These are phyloP conservation scores for Dicyrtoma fusca DNA, from an alignment of 2,888 invertebrate genomes.

Conservation along the genomic window DNA sequence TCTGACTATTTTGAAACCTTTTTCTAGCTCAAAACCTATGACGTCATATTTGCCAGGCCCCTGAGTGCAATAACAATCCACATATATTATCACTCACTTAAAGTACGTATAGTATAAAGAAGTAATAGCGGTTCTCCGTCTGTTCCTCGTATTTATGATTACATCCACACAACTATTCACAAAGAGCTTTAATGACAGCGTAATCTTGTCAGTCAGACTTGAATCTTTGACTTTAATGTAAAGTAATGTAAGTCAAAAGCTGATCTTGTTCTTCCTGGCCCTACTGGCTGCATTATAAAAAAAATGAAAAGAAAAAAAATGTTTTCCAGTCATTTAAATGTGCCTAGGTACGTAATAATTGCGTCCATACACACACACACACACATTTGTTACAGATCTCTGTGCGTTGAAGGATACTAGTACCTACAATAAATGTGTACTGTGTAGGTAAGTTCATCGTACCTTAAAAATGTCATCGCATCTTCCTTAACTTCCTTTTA, in stretches of 20 bases:
- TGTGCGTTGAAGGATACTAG: too few relatives aligned
- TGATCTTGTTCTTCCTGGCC: too few relatives aligned
- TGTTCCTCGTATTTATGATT: background rate
- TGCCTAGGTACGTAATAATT: background rate
- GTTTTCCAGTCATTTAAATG: background rate
- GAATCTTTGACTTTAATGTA: constrained; percentile 25
- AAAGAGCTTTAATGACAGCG: constrained; percentile 29
- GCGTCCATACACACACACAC: background rate
- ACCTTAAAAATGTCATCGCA: too few relatives aligned
- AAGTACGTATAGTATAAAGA: background rate
- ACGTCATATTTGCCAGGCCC: too few relatives aligned
- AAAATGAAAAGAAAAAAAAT: background rate
- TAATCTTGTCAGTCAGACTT: constrained; percentile 36
- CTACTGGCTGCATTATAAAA: too few relatives aligned
- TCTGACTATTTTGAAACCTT: too few relatives aligned
- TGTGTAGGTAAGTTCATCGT: too few relatives aligned
- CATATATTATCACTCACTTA: background rate
- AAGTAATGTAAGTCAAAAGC: constrained; percentile 1
- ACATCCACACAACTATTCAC: constrained; percentile 14
- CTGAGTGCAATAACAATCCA: background rate
- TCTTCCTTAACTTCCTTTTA: too few relatives aligned
- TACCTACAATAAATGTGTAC: too few relatives aligned
- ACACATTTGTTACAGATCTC: background rate
- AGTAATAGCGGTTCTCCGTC: background rate
- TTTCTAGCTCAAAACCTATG: too few relatives aligned